A percentile compares a stretch with the other conserved stretches of the same genome.
Evolutionary conservation across 2,888 invertebrate species (phyloP).

Genomic region (Scaptomyza reducta): DNA sequence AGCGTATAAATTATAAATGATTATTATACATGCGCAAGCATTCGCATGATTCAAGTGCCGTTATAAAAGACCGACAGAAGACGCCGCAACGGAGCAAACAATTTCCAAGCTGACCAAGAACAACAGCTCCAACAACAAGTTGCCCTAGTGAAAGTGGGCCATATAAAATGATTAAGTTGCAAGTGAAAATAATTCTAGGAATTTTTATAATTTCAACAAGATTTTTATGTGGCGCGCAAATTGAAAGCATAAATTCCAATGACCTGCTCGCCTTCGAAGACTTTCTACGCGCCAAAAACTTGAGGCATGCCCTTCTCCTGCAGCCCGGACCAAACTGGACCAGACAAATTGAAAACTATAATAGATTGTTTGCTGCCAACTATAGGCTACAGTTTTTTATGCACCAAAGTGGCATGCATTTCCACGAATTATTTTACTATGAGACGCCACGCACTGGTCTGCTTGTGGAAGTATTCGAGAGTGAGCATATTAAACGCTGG

Average conservation of each 20-base stretch:
- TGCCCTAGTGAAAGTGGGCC: slow-evolving; percentile 53
- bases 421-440: slow-evolving; percentile 64
- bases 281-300: slow-evolving; percentile 73
- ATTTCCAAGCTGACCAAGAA: slow-evolving; percentile 10
- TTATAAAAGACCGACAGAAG: slow-evolving; percentile 51
- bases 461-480: slow-evolving; percentile 57
- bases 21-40: slow-evolving; percentile 32
- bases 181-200: slow-evolving; percentile 74
- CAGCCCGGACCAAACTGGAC: slow-evolving; percentile 19
- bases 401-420: slow-evolving; percentile 34
- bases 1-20: slow-evolving; percentile 62
- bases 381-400: slow-evolving; percentile 70
- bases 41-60: slow-evolving; percentile 10
- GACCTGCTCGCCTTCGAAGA: slow-evolving; percentile 73
- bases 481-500: slow-evolving; percentile 21
- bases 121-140: neutral
- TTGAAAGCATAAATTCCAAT: slow-evolving; percentile 76
- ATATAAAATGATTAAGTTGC: slow-evolving; percentile 74
- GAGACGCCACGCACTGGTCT: slow-evolving; percentile 68
- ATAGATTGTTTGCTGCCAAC: slow-evolving; percentile 53
- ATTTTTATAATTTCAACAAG: slow-evolving; percentile 66
- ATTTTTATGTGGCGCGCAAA: slow-evolving; percentile 62
- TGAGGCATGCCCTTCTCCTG: slow-evolving; percentile 77
- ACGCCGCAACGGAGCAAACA: slow-evolving; percentile 16
- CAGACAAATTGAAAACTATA: slow-evolving; percentile 45